Percentiles rank a stretch among this genome's conserved stretches.
These are phyloP conservation scores for Lasioglossum figueresi DNA, from an alignment of 2,888 invertebrate species.

Conservation along the genomic window DNA sequence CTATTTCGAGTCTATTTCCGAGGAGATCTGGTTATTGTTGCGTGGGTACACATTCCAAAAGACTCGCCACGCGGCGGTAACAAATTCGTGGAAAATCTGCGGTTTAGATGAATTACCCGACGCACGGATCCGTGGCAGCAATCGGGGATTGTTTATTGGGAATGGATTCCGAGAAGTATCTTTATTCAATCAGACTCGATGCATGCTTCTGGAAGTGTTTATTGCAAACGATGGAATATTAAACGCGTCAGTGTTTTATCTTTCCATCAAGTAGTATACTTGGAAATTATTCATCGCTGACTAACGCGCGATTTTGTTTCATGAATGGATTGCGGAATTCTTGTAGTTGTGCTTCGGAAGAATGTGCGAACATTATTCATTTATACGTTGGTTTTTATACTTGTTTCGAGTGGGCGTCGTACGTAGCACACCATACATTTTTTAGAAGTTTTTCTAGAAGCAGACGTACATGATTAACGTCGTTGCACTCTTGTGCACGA, in stretches of 20 bases:
- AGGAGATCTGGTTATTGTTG: background rate
- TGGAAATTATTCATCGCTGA: conserved; percentile 1
- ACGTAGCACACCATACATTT: too few species aligned
- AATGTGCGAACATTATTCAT: background rate
- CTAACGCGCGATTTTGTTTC: background rate
- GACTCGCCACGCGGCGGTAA: background rate
- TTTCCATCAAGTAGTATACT: background rate
- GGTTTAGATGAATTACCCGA: background rate
- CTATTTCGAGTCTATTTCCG: too few species aligned
- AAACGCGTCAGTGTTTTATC: background rate
- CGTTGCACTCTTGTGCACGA: too few species aligned
- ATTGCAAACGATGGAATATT: background rate
- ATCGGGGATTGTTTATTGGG: background rate
- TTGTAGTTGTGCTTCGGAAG: background rate
- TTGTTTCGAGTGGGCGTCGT: too few species aligned
- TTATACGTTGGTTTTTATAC: background rate
- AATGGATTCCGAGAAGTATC: background rate
- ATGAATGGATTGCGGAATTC: background rate
- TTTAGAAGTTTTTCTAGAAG: too few species aligned
- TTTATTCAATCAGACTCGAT: background rate
- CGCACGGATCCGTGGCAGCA: background rate
- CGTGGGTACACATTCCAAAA: background rate
- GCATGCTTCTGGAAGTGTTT: background rate
- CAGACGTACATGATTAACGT: too few species aligned
- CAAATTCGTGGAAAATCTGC: background rate